These are phyloP conservation scores for Bursaphelenchus okinawaensis DNA, from an alignment of 2,888 invertebrate genomes.

Conservation along the genomic window DNA sequence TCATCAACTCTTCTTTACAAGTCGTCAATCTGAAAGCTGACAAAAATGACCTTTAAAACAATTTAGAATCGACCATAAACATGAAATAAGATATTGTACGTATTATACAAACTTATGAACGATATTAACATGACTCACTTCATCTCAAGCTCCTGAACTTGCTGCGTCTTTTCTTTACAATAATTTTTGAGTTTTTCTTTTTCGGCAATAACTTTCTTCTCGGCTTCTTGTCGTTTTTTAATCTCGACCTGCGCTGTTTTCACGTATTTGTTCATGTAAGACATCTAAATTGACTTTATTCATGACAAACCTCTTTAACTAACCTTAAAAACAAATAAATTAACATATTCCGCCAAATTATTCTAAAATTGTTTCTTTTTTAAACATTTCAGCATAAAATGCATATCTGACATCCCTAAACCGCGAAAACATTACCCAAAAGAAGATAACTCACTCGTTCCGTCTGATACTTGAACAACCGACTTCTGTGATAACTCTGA, in stretches of 20 bases:
- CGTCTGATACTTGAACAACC: not conserved
- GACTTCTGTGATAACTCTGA: constrained; percentile 18
- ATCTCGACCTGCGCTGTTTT: constrained; percentile 20
- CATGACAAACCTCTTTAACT: no score
- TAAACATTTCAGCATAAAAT: no score
- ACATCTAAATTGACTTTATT: no score
- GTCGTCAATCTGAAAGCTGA: not conserved
- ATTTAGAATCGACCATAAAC: not conserved
- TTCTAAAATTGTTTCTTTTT: no score
- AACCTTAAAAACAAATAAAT: no score
- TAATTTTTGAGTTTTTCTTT: constrained; percentile 10
- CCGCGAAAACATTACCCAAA: not conserved
- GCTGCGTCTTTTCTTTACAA: constrained; percentile 7
- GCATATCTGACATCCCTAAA: no score
- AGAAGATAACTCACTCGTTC: not conserved
- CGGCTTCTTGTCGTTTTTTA: constrained; percentile 12
- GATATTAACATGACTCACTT: not conserved
- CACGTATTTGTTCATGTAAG: constrained; percentile 19
- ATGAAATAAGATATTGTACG: not conserved
- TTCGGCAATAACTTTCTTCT: constrained; percentile 7
- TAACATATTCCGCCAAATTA: not conserved
- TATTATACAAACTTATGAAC: not conserved
- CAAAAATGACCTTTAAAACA: not conserved
- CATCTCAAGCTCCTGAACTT: constrained; percentile 3
- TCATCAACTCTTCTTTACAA: not conserved